These are phyloP conservation scores for Crocuta crocuta DNA, from an alignment of 2,113 vertebrate species.

Conservation along the genomic window DNA sequence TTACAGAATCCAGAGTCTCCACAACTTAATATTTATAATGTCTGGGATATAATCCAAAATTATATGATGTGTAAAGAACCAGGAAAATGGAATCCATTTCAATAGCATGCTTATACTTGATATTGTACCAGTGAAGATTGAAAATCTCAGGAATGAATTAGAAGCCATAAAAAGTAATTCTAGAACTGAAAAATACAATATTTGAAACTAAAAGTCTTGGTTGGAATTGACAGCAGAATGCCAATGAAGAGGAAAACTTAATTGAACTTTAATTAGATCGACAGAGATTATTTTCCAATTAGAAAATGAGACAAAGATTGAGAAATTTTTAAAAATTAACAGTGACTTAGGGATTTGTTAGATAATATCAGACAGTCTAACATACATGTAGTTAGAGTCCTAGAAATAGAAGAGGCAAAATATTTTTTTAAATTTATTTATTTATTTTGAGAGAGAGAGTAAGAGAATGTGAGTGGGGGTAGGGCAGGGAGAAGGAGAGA, in stretches of 20 bases:
- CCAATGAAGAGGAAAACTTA: not conserved
- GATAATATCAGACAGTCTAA: not conserved
- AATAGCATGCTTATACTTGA: not conserved
- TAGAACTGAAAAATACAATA: not conserved
- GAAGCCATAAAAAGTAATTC: constrained; percentile 51
- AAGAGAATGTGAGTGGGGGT: too few species aligned
- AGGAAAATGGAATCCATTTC: not conserved
- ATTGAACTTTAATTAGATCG: not conserved
- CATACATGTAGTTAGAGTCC: not conserved
- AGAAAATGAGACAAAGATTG: not conserved
- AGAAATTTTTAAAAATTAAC: not conserved
- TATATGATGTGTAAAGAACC: not conserved
- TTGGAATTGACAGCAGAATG: not conserved
- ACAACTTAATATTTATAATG: not conserved
- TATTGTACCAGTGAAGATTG: not conserved
- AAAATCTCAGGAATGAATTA: constrained; percentile 6
- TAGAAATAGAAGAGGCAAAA: not conserved
- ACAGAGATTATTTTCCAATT: not conserved
- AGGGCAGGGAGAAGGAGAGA: too few species aligned
- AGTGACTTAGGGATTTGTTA: not conserved
- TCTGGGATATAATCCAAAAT: not conserved
- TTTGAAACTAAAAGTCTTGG: constrained; percentile 38
- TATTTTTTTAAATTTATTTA: not conserved
- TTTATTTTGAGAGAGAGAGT: too few species aligned
- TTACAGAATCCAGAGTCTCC: not conserved